A percentile compares a stretch with the other conserved stretches of the same genome.
These are phyloP conservation scores for Aphodius granarius DNA, from an alignment of 2,888 invertebrate species.

Conservation along the genomic window DNA sequence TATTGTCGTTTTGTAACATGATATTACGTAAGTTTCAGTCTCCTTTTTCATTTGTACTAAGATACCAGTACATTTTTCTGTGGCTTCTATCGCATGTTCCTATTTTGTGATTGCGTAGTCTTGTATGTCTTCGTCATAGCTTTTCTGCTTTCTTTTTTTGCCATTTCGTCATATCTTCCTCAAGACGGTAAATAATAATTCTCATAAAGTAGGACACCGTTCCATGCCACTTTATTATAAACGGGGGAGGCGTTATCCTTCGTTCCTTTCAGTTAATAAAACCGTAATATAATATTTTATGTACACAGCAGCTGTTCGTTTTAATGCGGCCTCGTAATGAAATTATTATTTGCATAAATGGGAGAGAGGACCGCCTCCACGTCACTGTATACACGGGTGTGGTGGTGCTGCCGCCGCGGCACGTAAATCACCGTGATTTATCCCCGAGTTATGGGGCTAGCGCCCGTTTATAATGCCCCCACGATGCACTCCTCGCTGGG, in stretches of 20 bases:
- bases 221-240: background rate
- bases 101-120: too few relatives aligned
- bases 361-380: conserved; percentile 34
- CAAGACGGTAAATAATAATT: background rate
- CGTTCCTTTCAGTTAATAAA: conserved; percentile 32
- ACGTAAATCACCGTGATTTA: conserved; percentile 19
- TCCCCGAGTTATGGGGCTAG: background rate
- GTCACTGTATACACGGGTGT: conserved; percentile 9
- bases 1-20: too few relatives aligned
- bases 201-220: background rate
- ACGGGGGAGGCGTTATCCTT: conserved; percentile 5
- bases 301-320: conserved; percentile 42
- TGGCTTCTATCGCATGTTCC: too few relatives aligned
- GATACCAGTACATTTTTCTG: too few relatives aligned
- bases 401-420: background rate
- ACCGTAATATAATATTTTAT: conserved; percentile 37
- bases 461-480: conserved; percentile 37
- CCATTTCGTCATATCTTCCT: background rate
- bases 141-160: background rate
- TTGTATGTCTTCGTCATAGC: too few relatives aligned
- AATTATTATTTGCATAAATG: conserved; percentile 46
- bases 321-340: conserved; percentile 42
- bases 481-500: conserved; percentile 36
- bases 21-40: too few relatives aligned
- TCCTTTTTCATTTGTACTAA: too few relatives aligned